phyloP scores from a whole-genome alignment of 2,888 invertebrate species.

The Chymomyza caudatula region DNA sequence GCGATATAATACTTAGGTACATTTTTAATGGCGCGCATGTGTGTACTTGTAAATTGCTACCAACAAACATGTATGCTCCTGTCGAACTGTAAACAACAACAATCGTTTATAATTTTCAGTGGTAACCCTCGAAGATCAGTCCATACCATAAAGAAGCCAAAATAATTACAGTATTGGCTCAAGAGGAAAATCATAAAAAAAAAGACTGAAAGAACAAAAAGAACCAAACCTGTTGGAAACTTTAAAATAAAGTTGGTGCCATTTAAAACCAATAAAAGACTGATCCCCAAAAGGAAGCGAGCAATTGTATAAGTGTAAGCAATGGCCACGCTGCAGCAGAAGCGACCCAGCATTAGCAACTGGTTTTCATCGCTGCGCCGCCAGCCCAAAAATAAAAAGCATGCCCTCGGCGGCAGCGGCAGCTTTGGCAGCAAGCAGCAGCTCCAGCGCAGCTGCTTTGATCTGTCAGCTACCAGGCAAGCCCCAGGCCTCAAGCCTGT shows the following conservation, averaged over 20 bases:
- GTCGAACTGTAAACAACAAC: conserved; percentile 9
- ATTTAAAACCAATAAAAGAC: conserved; percentile 29
- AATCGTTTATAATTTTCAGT: conserved; percentile 50
- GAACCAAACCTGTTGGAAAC: conserved; percentile 10
- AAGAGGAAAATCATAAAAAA: conserved; percentile 16
- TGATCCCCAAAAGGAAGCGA: conserved; percentile 39
- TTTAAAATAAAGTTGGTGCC: conserved; percentile 25
- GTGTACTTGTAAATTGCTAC: conserved; percentile 62
- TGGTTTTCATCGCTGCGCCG: conserved; percentile 90
- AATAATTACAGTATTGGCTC: conserved; percentile 30
- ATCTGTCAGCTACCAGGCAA: conserved; percentile 52
- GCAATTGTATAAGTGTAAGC: conserved; percentile 25
- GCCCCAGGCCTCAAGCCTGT: conserved; percentile 17
- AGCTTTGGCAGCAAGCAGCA: conserved; percentile 69
- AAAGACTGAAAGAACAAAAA: conserved; percentile 16
- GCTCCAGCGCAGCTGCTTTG: conserved; percentile 77
- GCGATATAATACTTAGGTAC: conserved; percentile 47
- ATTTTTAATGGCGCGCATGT: conserved; percentile 12
- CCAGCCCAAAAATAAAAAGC: conserved; percentile 76
- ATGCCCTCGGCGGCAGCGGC: conserved; percentile 43
- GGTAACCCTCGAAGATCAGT: not conserved
- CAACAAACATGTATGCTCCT: conserved; percentile 2
- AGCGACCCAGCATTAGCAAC: conserved; percentile 85
- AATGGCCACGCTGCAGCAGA: conserved; percentile 79
- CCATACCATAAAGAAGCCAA: conserved; percentile 42